Base-by-base conservation (phyloP, 2,113 vertebrate species). In the Rhabdornis inornatus region DNA sequence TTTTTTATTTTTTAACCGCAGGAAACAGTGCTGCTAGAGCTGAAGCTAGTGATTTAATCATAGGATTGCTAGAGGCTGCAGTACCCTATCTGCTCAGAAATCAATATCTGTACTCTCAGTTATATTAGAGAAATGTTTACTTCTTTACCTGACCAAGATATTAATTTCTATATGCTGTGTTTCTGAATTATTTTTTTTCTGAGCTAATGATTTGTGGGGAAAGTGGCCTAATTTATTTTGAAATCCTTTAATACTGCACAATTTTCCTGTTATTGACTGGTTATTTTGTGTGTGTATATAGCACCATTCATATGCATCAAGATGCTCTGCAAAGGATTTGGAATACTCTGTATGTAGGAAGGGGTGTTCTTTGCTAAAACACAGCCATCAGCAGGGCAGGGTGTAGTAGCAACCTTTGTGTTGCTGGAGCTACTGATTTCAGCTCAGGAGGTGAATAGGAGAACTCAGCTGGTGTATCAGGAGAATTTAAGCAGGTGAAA, bases 41-140 rank as follows among this genome's bases (percentile, higher is more conserved):
- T 90, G 92, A 97, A 97, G 78, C 83, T 93, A 78, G 92, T 96
- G 97, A 98, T 98, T 98, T 98, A 98, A 98, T 98, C 97, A 97
- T 72, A 92, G 95, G 83, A 89, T 91, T 96, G 97, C 97, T 96
- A 87, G 96, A 96, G 96, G 96, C 97, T 97, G 92, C 81, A 96
- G 96, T 96, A 95, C 80, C 71, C 78, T 96, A 92, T 97, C 97
- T 97, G 86, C 94, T 96, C 90, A 95, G 71, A 96, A 98, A 97
- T 98, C 97, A 96, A 98, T 98, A 98, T 63, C 95, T 94, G 59
- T 75, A 86, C 65, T 97, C 91, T 97, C 83, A 91, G 77, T 97
- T 97, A 96, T 97, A 97, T 97, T 97, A 98, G 92, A 97, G 84
- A 92, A 89, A 94, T 97, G 95, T 96, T 96, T 96, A 94, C 93